Base-by-base conservation (phyloP, 2,113 vertebrate genomes). In the Amphilophus citrinellus region DNA sequence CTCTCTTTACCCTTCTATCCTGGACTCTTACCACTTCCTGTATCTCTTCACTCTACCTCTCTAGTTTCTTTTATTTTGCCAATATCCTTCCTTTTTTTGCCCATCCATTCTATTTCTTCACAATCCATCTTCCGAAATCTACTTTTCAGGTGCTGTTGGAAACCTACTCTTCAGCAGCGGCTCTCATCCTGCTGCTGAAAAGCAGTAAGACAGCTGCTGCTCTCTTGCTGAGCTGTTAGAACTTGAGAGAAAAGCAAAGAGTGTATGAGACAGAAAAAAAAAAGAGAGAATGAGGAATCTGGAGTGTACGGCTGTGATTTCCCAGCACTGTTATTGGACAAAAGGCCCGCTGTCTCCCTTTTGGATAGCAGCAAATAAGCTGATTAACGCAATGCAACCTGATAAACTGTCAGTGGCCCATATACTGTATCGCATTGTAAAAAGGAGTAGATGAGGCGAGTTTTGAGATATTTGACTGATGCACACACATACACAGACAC, bases 331-430 rank as follows among this genome's bases (percentile, higher is more conserved):
- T 80, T 87, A 39, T 6, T 66, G 83, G 80, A 87, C 82, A 84
- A 76, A 79, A 62, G 62, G 53, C 73, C 60, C 4, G 58, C 57
- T n/a, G 56, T 87, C 50, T 79, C 80, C 77, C 73, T 20, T 62
- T 80, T 73, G 82, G 57, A 85, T 17, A 27, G 58, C 35, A 61
- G 83, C 14, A 82, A 84, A 82, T 90, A 89, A 90, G 84, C 77
- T 87, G 87, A 85, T 89, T 90, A 90, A 86, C 1, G 3, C 61
- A 57, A 44, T 32, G 57, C 56, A 61, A 80, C 59, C 61, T 39
- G 63, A 57, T 61, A 73, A 53, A 66, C 14, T 53, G 68, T 63
- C 24, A 71, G 60, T 78, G 81, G 73, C 39, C 83, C 58, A 53
- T 56, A 76, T 81, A 84, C 61, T 87, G 61, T 71, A 71, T 75